Base-by-base conservation (phyloP, 1,140 invertebrate species). In the Heliconius eleuchia region DNA sequence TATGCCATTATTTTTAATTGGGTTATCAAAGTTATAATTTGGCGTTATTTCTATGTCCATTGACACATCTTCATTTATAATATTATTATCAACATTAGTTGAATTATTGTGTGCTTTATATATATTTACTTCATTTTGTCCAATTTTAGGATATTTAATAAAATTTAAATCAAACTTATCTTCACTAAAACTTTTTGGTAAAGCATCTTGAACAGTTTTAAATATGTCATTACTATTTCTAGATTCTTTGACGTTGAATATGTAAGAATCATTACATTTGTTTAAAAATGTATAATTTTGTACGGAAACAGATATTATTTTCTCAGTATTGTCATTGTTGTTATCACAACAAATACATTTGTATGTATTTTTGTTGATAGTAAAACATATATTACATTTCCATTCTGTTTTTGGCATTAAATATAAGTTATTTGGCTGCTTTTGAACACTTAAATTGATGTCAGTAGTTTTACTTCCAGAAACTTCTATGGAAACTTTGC, bases 371-470 rank as follows among this genome's bases (percentile, higher is more conserved):
- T 27, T 37, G 74, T 84, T 87, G 57, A 42, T 80, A 9, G 84
- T 87, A 11, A 90, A 78, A 71, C 88, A 92, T 76, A 88, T 79
- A 71, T 84, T 75, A 73, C 90, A 91, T 77, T 87, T 76, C 90
- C 90, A 91, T 74, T 82, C 84, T 23, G 3, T 16, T 66, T 66
- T 66, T 13, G 60, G 11, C 11, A 30, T 30, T 27, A 30, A 66
- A 27, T 16, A 4, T 30, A 66, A 66, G 27, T 30, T 16, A 3
- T 16, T 66, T 66, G 27, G 19, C 2, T 66, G 4, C 6, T 27
- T 66, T 27, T 66, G 9, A 6, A 4, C 60, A 30, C 13, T 66
- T 30, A 30, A 6, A 66, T 66, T 66, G 27, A 66, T 27, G 13
- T 8, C 30, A 13, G 60, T 66, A 13, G 60, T 30, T 66, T 66